A percentile compares a stretch with the other conserved stretches of the same genome.
phyloP scores from a whole-genome alignment of 2,797 vertebrate genomes.

The Kryptopterus vitreolus region DNA sequence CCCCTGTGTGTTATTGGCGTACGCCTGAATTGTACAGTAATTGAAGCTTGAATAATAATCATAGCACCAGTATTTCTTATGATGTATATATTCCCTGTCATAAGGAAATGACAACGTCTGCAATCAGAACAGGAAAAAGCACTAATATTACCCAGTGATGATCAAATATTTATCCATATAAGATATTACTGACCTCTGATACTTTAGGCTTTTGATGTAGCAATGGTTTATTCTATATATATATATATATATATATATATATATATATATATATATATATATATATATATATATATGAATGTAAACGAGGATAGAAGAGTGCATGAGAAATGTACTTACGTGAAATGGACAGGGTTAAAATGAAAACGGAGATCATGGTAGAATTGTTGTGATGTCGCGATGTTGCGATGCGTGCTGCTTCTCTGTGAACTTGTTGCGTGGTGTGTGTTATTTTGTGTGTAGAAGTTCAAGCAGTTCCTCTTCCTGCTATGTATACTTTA shows the following conservation, averaged over 20 bases:
- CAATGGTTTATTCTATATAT: no score
- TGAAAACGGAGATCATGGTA: no score
- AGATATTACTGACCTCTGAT: no score
- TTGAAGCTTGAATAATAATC: not conserved
- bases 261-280: no score
- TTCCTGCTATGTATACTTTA: not conserved
- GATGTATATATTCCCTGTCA: conserved; percentile 45
- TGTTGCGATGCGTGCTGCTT: not conserved
- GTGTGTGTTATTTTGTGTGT: not conserved
- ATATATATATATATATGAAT: no score
- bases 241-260: no score
- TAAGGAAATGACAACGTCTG: conserved; percentile 27
- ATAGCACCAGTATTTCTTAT: conserved; percentile 46
- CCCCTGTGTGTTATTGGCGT: conserved; percentile 21
- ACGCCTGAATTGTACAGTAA: conserved; percentile 34
- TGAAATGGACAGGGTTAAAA: no score
- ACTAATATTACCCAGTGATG: not conserved
- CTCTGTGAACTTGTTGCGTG: not conserved
- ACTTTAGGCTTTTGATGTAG: no score
- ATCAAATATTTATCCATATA: not conserved
- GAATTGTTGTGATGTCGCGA: no score
- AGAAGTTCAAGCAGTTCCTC: not conserved
- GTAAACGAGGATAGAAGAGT: no score
- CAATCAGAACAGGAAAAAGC: not conserved
- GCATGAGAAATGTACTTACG: no score